Evolutionary conservation across 2,888 invertebrate genomes (phyloP).

Genomic region (Cephus nigrinus): DNA sequence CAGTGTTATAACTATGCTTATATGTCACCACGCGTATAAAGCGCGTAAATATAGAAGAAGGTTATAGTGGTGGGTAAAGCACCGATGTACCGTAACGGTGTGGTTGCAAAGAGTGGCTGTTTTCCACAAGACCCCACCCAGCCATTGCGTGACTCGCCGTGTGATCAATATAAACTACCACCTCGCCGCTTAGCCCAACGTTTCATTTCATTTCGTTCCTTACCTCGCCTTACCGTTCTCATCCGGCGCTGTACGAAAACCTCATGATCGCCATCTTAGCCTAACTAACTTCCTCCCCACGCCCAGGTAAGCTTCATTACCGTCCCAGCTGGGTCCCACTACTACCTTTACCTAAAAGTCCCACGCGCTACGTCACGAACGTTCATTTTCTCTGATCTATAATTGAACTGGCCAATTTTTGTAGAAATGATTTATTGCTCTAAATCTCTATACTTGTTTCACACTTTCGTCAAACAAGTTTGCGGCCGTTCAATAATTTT

Average conservation of each 20-base stretch:
- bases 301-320: slow-evolving; percentile 18
- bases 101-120: slow-evolving; percentile 29
- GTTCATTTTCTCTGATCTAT: not conserved
- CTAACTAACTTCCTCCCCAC: slow-evolving; percentile 18
- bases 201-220: slow-evolving; percentile 12
- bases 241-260: not conserved
- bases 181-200: slow-evolving; percentile 13
- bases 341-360: not conserved
- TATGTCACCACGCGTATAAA: not conserved
- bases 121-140: slow-evolving; percentile 44
- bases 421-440: not conserved
- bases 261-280: slow-evolving; percentile 22
- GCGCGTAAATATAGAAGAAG: not conserved
- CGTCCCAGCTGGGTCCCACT: not conserved
- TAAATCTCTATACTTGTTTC: not conserved
- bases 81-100: not conserved
- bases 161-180: slow-evolving; percentile 46
- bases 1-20: not conserved
- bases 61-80: not conserved
- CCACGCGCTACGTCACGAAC: not conserved
- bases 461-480: not conserved
- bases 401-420: not conserved
- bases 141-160: slow-evolving; percentile 50
- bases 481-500: not conserved
- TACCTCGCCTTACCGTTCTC: slow-evolving; percentile 12